Evolutionary conservation across 1,140 invertebrate genomes (phyloP).

Genomic region (Parapsyche elsis): DNA sequence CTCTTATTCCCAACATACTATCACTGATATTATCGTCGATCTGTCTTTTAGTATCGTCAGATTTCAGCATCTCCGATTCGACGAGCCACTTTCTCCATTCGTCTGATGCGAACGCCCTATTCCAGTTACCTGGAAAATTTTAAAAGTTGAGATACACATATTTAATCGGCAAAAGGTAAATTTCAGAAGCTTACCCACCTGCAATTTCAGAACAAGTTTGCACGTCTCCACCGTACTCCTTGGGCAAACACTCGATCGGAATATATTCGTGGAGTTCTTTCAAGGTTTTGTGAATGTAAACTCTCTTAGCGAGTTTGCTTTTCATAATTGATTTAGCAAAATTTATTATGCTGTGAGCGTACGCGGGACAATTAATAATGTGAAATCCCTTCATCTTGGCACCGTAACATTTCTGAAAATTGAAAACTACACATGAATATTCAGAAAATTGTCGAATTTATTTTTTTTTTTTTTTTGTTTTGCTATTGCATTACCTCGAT

Average conservation of each 20-base stretch:
- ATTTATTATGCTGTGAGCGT: constrained; percentile 11
- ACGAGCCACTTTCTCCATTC: constrained; percentile 5
- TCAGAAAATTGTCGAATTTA: background rate
- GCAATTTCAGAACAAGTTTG: background rate
- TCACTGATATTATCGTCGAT: background rate
- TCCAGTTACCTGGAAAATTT: background rate
- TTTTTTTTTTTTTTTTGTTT: too few species aligned
- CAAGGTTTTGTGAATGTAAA: constrained; percentile 26
- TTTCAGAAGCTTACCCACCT: background rate
- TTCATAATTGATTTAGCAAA: constrained; percentile 4
- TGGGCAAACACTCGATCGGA: constrained; percentile 25
- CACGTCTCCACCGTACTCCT: constrained; percentile 28
- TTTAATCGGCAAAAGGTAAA: background rate
- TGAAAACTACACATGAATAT: background rate
- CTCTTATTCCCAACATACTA: constrained; percentile 2
- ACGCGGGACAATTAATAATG: background rate
- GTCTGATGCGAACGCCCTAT: background rate
- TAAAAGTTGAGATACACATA: background rate
- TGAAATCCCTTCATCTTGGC: constrained; percentile 25
- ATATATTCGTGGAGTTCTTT: constrained; percentile 24
- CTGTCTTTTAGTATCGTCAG: constrained; percentile 14
- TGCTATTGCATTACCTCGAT: background rate
- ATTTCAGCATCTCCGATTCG: background rate
- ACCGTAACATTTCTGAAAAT: constrained; percentile 42
- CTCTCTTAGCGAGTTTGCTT: constrained; percentile 31